Evolutionary conservation across 2,797 vertebrate genomes (phyloP).

Genomic region (Lagocephalus sceleratus): DNA sequence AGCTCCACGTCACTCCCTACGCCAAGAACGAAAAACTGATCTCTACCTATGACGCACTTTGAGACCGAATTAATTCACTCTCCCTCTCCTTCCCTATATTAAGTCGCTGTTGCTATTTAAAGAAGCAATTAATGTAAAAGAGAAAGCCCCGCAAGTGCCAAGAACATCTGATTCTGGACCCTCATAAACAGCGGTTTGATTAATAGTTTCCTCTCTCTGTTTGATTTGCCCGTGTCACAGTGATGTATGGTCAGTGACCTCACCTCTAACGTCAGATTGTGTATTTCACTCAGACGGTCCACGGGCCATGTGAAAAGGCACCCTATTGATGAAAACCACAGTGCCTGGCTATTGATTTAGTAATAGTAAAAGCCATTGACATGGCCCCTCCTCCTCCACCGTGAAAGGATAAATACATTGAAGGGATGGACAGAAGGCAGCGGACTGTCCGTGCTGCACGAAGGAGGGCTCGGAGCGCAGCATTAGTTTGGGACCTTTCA

Average conservation of each 20-base stretch:
- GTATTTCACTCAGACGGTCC: constrained; percentile 59
- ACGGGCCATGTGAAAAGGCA: constrained; percentile 38
- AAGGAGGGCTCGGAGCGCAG: constrained; percentile 21
- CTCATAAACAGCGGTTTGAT: constrained; percentile 56
- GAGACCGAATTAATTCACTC: constrained; percentile 44
- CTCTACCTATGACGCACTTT: constrained; percentile 41
- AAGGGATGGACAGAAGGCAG: constrained; percentile 39
- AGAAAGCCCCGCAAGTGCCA: constrained; percentile 57
- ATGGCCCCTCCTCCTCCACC: constrained; percentile 51
- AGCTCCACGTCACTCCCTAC: constrained; percentile 31
- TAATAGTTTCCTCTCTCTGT: constrained; percentile 54
- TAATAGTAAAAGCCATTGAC: constrained; percentile 17
- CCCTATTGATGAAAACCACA: constrained; percentile 54
- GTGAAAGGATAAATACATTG: constrained; percentile 69
- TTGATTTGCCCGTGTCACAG: constrained; percentile 64
- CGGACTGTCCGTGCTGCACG: constrained; percentile 33
- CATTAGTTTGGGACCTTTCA: constrained; percentile 30
- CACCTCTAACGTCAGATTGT: constrained; percentile 45
- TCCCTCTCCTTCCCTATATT: constrained; percentile 9
- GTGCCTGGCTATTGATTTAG: constrained; percentile 65
- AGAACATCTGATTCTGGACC: constrained; percentile 44
- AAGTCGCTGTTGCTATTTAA: constrained; percentile 50
- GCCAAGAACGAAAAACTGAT: constrained; percentile 47
- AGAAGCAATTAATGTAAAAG: constrained; percentile 71
- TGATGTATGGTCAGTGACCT: constrained; percentile 64